Base-by-base conservation (phyloP, 1,140 invertebrate genomes). In the Panulirus ornatus region DNA sequence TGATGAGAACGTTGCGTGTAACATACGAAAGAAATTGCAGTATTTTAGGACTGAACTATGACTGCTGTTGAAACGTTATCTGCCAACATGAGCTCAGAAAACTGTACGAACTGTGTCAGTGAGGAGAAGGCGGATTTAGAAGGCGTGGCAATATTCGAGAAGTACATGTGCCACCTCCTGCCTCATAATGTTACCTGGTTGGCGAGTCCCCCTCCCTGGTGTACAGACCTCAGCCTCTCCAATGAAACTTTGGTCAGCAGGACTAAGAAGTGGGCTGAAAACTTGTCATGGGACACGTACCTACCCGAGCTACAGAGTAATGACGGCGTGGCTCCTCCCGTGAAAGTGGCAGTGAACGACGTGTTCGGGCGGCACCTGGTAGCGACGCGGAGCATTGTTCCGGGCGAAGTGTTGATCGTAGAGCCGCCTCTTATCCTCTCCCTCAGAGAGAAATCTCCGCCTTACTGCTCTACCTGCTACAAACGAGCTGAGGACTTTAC, bases 341-440 rank as follows among this genome's bases (percentile, higher is more conserved):
- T 89, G 44, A 36, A 30, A 22, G 44, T 89, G 16, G 36, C 63
- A 11, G 70, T 54, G 9, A 89, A 34, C 38, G 66, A 83, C 16
- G 38, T 54, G 9, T 40, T 70, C 22, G 88, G 88, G 22, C 79
- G 88, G 27, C 88, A 89, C 47, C 36, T 89, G 79, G 70, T 89
- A 34, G 88, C 88, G 27, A 2, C 47, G 14, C 38, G 88, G 47
- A 71, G 27, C 79, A 40, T 89, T 16, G 30, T 5, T 9, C 38
- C 88, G 34, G 88, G 88, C 1, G 88, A 89, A 71, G 47, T 89
- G 51, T 9, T 89, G n/a, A 14, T 89, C 44, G 66, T 89, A 47
- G 88, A 89, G 70, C 88, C 88, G 22, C 88, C 88, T 8, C n/a
- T 89, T 9, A 22, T 83, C 2, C n/a, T 89, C 47, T 44, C 88